A percentile compares a stretch with the other conserved stretches of the same genome.
Conservation (phyloP, 2,797 vertebrate genomes). For the Onychomys torridus region DNA sequence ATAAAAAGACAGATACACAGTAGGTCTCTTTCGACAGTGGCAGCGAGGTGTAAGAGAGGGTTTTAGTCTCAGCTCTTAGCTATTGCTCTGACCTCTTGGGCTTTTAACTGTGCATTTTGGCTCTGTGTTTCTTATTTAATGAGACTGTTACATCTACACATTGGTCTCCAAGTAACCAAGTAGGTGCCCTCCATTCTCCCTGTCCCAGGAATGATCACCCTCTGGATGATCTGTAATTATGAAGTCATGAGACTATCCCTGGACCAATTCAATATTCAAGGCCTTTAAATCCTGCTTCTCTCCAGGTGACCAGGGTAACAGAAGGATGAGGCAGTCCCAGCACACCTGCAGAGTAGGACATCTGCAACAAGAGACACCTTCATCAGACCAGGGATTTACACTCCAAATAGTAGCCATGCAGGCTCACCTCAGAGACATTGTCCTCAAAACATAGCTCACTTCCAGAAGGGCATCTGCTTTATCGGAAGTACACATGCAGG, state of each 20-base stretch:
- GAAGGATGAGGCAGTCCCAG: neutral
- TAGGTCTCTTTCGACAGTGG: no score
- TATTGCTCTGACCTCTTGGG: no score
- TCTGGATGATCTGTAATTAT: neutral
- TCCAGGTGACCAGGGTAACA: neutral
- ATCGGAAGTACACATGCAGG: neutral
- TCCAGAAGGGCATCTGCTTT: neutral
- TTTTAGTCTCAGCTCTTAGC: no score
- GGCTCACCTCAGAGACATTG: neutral
- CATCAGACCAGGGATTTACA: neutral
- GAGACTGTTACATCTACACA: no score
- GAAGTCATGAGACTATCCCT: neutral
- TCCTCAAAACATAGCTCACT: neutral
- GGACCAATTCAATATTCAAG: neutral
- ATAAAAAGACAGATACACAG: no score
- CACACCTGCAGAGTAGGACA: neutral
- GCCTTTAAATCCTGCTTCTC: neutral
- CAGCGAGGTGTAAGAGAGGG: no score
- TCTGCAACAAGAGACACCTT: neutral
- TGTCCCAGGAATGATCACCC: neutral
- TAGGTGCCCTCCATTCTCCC: neutral
- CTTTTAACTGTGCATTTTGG: no score
- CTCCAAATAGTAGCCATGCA: neutral
- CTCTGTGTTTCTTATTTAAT: no score
- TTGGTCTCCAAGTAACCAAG: neutral